Conservation (phyloP, 30 jellyfish, hydroid and myxozoan species). For the Aurelia sp. region DNA sequence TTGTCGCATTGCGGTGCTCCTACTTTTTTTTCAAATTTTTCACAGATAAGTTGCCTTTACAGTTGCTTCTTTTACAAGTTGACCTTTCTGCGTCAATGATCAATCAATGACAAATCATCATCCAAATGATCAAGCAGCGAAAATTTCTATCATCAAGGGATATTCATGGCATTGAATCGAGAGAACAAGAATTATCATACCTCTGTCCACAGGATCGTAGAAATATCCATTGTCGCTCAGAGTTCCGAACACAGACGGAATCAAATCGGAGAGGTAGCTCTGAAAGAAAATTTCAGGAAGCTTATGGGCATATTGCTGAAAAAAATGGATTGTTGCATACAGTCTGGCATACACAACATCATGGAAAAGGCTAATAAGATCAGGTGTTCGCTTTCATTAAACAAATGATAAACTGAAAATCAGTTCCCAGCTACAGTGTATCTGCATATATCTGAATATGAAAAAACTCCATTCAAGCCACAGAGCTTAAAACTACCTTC, state of each 20-base stretch:
- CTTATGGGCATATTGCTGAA: neutral
- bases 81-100: too few relatives aligned
- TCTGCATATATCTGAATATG: too few relatives aligned
- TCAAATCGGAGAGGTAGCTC: slow-evolving; percentile 90
- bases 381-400: too few relatives aligned
- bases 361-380: neutral
- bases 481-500: too few relatives aligned
- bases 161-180: neutral
- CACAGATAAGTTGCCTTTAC: too few relatives aligned
- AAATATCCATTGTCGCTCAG: slow-evolving; percentile 86
- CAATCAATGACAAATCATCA: neutral
- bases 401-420: too few relatives aligned
- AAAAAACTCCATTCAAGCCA: too few relatives aligned
- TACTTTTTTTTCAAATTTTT: too few relatives aligned
- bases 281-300: neutral
- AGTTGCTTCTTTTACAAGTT: too few relatives aligned
- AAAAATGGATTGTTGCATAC: neutral
- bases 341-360: neutral
- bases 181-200: slow-evolving; percentile 20
- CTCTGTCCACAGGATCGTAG: slow-evolving; percentile 96
- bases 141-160: neutral
- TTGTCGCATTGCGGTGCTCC: too few relatives aligned
- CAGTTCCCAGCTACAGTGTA: too few relatives aligned
- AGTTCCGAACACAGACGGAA: slow-evolving; percentile 93
- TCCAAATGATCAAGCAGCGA: neutral